A percentile compares a stretch with the other conserved stretches of the same genome.
Conservation (phyloP, 2,797 vertebrate species). For the Limosa lapponica region DNA sequence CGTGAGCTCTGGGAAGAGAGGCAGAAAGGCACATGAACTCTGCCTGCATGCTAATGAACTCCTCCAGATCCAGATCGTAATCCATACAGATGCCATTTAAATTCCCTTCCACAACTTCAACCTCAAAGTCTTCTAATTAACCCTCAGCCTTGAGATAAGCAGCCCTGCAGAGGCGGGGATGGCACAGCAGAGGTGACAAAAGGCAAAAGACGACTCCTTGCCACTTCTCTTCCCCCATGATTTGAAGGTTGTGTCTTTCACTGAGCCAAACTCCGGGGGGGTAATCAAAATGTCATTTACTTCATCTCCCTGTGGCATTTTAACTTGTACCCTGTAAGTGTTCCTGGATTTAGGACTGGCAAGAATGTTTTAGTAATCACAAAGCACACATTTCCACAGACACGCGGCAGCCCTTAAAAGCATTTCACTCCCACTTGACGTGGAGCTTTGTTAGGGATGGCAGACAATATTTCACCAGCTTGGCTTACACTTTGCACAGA, state of each 20-base stretch:
- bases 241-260: neutral
- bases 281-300: slow-evolving; percentile 11
- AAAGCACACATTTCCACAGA: slow-evolving; percentile 13
- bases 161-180: neutral
- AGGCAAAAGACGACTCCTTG: neutral
- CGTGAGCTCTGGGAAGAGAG: neutral
- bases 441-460: neutral
- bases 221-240: neutral
- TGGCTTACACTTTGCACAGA: neutral
- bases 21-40: neutral
- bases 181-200: neutral
- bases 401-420: neutral
- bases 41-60: slow-evolving; percentile 17
- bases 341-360: slow-evolving; percentile 23
- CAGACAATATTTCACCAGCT: slow-evolving; percentile 15
- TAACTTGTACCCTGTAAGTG: slow-evolving; percentile 22
- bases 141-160: slow-evolving; percentile 10
- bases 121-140: slow-evolving; percentile 47
- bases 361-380: slow-evolving; percentile 17
- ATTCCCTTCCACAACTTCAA: slow-evolving; percentile 38
- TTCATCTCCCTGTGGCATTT: neutral
- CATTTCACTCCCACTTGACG: neutral
- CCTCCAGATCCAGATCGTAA: slow-evolving; percentile 28
- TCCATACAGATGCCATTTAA: slow-evolving; percentile 44
- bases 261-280: neutral